Evolutionary conservation across 30 jellyfish, hydroid and myxozoan species (phyloP), one percentile per base, ranked within the genome.

Genomic region (Euphysa ruthae): DNA sequence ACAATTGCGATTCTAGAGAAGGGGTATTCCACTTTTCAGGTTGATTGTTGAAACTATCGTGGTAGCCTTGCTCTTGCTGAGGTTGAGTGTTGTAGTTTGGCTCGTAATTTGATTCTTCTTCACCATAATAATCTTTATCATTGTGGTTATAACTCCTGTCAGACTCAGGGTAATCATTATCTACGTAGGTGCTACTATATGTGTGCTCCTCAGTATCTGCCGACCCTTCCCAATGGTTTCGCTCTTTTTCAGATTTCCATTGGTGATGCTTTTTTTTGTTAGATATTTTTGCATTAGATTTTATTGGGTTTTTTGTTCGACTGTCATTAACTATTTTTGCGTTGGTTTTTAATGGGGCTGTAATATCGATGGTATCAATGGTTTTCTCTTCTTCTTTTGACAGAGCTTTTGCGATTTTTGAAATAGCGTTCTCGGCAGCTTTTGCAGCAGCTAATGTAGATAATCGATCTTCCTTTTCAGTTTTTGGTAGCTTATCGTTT

Each of bases 11-110:
- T 32, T 42, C 77, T 49, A 63, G 35, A 14, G 46, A 26, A 2
- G 42, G 58, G 20, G 57, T 24, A n/a, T 49, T 43, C 57, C 20
- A 18, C 33, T 18, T 58, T 15, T 63, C 58, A 21, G 77, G 68
- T 3, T 43, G 31, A 43, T 32, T 63, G 4, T 63, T 49, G 27
- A 32, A 63, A 12, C 42, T 43, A 23, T 63, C 35, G 21, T 63
- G 57, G 1, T 63, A 63, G n/a, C 77, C 77, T 32, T 63, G 62
- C 6, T 49, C 77, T 46, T 46, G 60, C 42, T 63, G 77, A 3
- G 63, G 32, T 15, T 63, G 35, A n/a, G 63, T 63, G 22, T 63
- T 63, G 6, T 43, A 34, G 24, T 63, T 63, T 14, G 57, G 30
- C 2, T 0, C 1, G 43, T 58, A 58, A 8, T 5, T 46, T 8